phyloP scores from a whole-genome alignment of 2,797 vertebrate genomes.

The Orestias chungarensis region DNA sequence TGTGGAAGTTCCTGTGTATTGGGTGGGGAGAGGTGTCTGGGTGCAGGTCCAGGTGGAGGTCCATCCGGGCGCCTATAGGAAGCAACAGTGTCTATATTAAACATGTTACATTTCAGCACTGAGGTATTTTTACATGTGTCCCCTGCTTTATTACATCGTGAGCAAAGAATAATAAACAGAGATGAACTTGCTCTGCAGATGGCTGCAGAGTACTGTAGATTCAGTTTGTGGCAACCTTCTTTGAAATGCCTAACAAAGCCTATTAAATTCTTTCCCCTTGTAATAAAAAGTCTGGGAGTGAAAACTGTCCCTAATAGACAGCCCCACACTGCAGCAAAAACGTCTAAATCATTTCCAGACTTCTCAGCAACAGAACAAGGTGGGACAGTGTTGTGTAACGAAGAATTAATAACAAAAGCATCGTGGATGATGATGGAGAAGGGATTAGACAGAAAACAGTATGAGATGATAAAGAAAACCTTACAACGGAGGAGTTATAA shows the following conservation, averaged over 20 bases:
- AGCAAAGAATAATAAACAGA: slow-evolving; percentile 49
- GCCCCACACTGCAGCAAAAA: slow-evolving; percentile 73
- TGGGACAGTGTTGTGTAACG: slow-evolving; percentile 53
- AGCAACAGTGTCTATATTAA: slow-evolving; percentile 3
- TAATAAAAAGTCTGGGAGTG: slow-evolving; percentile 73
- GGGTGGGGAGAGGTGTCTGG: slow-evolving; percentile 59
- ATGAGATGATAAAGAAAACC: slow-evolving; percentile 41
- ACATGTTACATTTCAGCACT: background rate
- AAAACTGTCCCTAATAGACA: slow-evolving; percentile 75
- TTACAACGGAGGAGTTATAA: slow-evolving; percentile 12
- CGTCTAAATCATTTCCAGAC: slow-evolving; percentile 81
- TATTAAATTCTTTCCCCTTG: slow-evolving; percentile 56
- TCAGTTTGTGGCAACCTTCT: background rate
- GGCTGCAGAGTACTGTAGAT: background rate
- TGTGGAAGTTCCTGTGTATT: slow-evolving; percentile 14
- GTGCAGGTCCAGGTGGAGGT: no score
- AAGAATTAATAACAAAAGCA: slow-evolving; percentile 83
- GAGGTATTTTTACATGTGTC: slow-evolving; percentile 15
- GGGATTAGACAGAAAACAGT: slow-evolving; percentile 41
- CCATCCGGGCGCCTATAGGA: slow-evolving; percentile 21
- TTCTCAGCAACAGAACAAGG: slow-evolving; percentile 67
- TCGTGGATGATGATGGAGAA: slow-evolving; percentile 49
- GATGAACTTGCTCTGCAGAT: slow-evolving; percentile 34
- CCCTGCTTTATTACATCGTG: slow-evolving; percentile 47
- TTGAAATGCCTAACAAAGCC: slow-evolving; percentile 26